A percentile compares a stretch with the other conserved stretches of the same genome.
These are phyloP conservation scores for Haliaeetus leucogaster DNA, from an alignment of 2,113 vertebrate genomes.

Conservation along the genomic window DNA sequence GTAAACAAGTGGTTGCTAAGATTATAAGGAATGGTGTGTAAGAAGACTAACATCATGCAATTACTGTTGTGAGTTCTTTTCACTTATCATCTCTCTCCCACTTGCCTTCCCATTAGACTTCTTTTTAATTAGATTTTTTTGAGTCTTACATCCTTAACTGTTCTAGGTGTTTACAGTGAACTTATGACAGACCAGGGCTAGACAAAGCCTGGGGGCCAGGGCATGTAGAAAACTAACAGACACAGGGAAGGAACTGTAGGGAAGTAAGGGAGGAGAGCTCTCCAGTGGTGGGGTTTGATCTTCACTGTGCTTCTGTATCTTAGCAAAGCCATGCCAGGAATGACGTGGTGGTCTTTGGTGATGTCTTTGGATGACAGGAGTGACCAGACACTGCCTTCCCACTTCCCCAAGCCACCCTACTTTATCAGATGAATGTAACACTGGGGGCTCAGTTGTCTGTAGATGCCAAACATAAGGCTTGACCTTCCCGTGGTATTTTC, in stretches of 20 bases:
- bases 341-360: not conserved
- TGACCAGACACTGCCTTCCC: not conserved
- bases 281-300: not conserved
- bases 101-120: not conserved
- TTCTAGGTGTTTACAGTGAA: not conserved
- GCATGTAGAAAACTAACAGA: not conserved
- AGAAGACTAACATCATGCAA: slow-evolving; percentile 47
- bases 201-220: not conserved
- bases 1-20: slow-evolving; percentile 7
- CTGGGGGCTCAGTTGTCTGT: not conserved
- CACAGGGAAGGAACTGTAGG: not conserved
- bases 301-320: not conserved
- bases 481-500: not conserved
- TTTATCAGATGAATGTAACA: not conserved
- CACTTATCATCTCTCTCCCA: not conserved
- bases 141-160: not conserved
- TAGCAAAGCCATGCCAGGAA: not conserved
- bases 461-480: not conserved
- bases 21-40: slow-evolving; percentile 35
- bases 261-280: not conserved
- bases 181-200: not conserved
- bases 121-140: not conserved
- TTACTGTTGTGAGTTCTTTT: slow-evolving; percentile 9
- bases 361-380: not conserved
- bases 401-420: not conserved